Evolutionary conservation across 2,113 vertebrate genomes (phyloP).

Genomic region (Coreoperca whiteheadi): DNA sequence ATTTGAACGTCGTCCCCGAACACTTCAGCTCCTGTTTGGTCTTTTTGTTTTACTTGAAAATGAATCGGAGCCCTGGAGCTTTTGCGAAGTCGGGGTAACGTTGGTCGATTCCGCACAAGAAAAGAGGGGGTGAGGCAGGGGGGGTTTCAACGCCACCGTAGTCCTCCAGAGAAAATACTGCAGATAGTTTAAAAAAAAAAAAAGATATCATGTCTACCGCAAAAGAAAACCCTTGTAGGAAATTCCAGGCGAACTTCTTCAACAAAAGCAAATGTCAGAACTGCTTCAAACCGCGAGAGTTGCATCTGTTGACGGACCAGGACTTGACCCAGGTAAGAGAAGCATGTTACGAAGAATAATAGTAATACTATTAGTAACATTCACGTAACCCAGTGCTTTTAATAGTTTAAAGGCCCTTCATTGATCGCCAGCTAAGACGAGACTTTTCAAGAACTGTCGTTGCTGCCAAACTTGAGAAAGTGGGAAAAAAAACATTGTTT

Average conservation of each 20-base stretch:
- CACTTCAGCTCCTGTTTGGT: neutral
- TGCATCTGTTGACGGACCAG: constrained; percentile 88
- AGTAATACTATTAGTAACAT: neutral
- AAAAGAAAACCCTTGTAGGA: constrained; percentile 87
- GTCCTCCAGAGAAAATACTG: neutral
- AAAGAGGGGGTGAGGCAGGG: no score
- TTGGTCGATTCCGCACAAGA: constrained; percentile 48
- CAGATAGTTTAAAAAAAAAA: neutral
- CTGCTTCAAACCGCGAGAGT: constrained; percentile 88
- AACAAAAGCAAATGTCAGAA: constrained; percentile 91
- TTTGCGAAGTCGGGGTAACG: constrained; percentile 62
- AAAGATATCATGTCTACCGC: constrained; percentile 81
- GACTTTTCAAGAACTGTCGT: no score
- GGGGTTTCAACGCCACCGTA: constrained; percentile 37
- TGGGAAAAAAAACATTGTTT: no score
- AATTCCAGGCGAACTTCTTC: constrained; percentile 89
- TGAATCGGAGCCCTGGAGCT: constrained; percentile 58
- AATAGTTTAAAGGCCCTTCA: neutral
- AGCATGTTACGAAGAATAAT: neutral
- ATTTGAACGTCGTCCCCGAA: constrained; percentile 22
- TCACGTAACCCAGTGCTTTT: neutral
- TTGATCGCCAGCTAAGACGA: neutral
- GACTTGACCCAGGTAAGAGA: constrained; percentile 85
- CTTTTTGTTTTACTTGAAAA: constrained; percentile 46
- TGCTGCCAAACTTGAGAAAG: no score